These are phyloP conservation scores for Drosophila willistoni DNA, from an alignment of 1,140 invertebrate genomes.

Conservation along the genomic window DNA sequence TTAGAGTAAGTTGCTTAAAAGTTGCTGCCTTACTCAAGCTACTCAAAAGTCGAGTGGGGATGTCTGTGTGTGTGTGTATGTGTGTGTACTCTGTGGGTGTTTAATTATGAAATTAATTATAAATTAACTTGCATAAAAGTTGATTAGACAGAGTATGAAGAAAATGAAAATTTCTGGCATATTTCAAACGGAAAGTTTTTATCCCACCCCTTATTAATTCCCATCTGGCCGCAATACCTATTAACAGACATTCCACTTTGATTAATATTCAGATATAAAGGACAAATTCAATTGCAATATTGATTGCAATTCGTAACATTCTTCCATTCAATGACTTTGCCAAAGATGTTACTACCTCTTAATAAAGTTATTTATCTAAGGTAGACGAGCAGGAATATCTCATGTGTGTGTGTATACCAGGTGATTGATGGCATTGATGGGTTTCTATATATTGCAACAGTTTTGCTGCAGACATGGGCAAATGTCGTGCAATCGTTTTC, in stretches of 20 bases:
- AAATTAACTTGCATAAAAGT: background rate
- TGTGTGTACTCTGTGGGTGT: conserved; percentile 30
- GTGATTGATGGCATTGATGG: conserved; percentile 82
- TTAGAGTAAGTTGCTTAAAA: conserved; percentile 56
- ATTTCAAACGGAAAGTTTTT: conserved; percentile 25
- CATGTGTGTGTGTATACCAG: conserved; percentile 30
- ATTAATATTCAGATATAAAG: conserved; percentile 51
- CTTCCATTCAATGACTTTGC: background rate
- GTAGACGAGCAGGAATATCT: conserved; percentile 16
- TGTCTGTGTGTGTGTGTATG: conserved; percentile 17
- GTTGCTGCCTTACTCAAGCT: conserved; percentile 19
- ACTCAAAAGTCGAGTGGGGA: background rate
- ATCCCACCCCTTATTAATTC: conserved; percentile 4
- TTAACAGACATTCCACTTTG: conserved; percentile 49
- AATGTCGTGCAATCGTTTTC: conserved; percentile 27
- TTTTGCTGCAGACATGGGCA: conserved; percentile 33
- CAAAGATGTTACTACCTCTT: conserved; percentile 40
- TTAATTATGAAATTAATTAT: conserved; percentile 48
- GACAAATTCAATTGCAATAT: conserved; percentile 4
- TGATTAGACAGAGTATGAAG: background rate
- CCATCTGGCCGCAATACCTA: conserved; percentile 20
- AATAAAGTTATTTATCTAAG: conserved; percentile 64
- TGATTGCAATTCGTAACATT: background rate
- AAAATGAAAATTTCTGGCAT: background rate
- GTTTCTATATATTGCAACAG: conserved; percentile 72